A percentile compares a stretch with the other conserved stretches of the same genome.
Evolutionary conservation across 2,888 invertebrate genomes (phyloP).

Genomic region (Lydus trimaculatus): DNA sequence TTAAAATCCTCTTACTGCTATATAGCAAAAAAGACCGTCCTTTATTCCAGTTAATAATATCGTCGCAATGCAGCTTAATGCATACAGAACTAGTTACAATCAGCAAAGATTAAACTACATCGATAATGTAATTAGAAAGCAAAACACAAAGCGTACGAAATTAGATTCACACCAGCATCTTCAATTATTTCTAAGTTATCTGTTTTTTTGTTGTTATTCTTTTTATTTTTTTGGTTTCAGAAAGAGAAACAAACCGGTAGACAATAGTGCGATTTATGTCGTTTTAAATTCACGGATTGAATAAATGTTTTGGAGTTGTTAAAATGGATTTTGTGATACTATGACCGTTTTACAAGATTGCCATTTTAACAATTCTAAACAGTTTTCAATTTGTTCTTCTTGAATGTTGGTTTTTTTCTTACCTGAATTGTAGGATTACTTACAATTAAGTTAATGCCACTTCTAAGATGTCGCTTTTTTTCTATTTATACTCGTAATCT

Average conservation of each 20-base stretch:
- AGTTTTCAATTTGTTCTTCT: background rate
- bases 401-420: background rate
- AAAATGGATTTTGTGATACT: background rate
- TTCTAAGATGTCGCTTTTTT: background rate
- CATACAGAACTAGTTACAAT: background rate
- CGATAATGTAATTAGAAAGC: background rate
- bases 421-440: background rate
- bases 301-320: background rate
- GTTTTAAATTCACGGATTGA: background rate
- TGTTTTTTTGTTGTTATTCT: background rate
- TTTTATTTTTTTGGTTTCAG: background rate
- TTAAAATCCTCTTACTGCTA: background rate
- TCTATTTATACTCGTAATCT: background rate
- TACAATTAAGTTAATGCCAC: background rate
- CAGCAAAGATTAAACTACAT: conserved; percentile 4
- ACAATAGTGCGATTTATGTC: background rate
- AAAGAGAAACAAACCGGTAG: background rate
- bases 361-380: background rate
- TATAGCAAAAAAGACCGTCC: background rate
- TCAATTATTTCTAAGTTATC: background rate
- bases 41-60: background rate
- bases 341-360: background rate
- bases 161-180: background rate
- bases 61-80: background rate
- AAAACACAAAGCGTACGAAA: background rate